phyloP scores from a whole-genome alignment of 1,140 invertebrate species.

The Polypedilum vanderplanki region DNA sequence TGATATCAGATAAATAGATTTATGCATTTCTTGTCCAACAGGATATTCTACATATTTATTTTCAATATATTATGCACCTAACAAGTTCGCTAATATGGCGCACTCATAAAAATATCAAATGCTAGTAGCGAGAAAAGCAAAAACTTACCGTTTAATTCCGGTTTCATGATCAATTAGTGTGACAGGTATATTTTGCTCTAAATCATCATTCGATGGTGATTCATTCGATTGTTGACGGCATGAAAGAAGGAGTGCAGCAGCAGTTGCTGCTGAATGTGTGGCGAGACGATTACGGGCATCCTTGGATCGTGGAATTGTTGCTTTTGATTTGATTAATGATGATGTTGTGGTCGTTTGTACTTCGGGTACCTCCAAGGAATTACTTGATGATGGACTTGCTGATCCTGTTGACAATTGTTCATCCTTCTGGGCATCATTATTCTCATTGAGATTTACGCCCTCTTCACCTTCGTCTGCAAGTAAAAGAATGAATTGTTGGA shows the following conservation, averaged over 20 bases:
- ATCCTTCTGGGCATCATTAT: conserved; percentile 30
- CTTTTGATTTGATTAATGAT: conserved; percentile 22
- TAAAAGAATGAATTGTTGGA: conserved; percentile 35
- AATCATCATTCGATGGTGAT: conserved; percentile 2
- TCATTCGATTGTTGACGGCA: conserved; percentile 16
- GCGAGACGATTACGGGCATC: conserved; percentile 22
- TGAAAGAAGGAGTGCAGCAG: neutral
- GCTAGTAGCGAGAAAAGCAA: neutral
- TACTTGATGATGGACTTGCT: conserved; percentile 31
- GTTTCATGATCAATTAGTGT: conserved; percentile 27
- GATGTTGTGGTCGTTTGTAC: conserved; percentile 23
- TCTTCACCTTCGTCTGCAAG: conserved; percentile 31
- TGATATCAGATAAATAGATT: neutral
- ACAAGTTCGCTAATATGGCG: neutral
- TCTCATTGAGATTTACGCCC: conserved; percentile 21
- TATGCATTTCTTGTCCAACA: neutral
- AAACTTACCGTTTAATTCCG: conserved; percentile 27
- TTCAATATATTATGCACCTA: neutral
- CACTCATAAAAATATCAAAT: neutral
- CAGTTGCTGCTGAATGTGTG: conserved; percentile 19
- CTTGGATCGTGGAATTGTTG: conserved; percentile 14
- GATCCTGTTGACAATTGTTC: conserved; percentile 30
- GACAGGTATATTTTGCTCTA: conserved; percentile 25
- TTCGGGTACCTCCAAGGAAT: conserved; percentile 29
- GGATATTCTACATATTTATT: neutral